Percentiles rank a stretch among this genome's conserved stretches.
These are phyloP conservation scores for Pristionchus mayeri DNA, from an alignment of 2,888 invertebrate species.

Conservation along the genomic window DNA sequence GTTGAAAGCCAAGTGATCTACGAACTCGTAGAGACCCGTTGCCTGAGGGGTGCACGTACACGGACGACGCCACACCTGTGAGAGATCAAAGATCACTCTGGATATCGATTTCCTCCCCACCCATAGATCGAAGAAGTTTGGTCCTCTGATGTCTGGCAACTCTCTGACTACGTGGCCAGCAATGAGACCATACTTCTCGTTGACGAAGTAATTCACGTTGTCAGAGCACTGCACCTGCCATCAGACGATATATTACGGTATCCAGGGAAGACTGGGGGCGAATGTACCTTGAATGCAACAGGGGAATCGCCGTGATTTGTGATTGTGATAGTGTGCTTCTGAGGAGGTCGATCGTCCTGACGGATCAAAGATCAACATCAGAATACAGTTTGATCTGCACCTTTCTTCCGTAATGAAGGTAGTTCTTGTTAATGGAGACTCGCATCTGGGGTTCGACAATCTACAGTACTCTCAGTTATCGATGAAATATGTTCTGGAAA, in stretches of 20 bases:
- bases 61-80: conserved; percentile 35
- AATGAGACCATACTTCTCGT: conserved; percentile 45
- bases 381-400: background rate
- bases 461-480: background rate
- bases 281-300: conserved; percentile 17
- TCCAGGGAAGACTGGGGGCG: background rate
- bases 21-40: conserved; percentile 37
- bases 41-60: conserved; percentile 37
- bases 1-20: background rate
- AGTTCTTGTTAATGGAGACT: conserved; percentile 45
- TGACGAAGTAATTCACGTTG: conserved; percentile 45
- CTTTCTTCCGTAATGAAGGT: conserved; percentile 29
- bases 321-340: conserved; percentile 37
- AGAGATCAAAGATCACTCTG: background rate
- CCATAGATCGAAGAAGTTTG: conserved; percentile 42
- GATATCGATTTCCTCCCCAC: background rate
- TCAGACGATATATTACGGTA: background rate
- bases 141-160: conserved; percentile 18
- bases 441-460: conserved; percentile 6
- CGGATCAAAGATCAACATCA: conserved; percentile 3
- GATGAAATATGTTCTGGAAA: background rate
- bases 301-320: conserved; percentile 40
- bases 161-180: conserved; percentile 26
- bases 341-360: conserved; percentile 44
- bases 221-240: conserved; percentile 15